Conservation (phyloP, 2,888 invertebrate species). For the Epirrhoe alternata region DNA sequence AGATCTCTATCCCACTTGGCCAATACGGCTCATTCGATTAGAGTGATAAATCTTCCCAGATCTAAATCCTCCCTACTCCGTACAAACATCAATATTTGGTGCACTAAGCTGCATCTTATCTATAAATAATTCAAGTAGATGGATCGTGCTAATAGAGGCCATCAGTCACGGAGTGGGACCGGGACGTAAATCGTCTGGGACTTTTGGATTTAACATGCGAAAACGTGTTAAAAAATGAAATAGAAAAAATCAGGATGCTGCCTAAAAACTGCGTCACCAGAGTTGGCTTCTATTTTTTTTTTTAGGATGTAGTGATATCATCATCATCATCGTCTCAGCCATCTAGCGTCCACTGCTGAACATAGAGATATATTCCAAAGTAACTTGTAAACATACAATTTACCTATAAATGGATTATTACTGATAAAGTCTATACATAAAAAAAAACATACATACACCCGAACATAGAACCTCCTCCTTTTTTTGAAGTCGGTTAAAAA, state of each 20-base stretch:
- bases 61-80: constrained; percentile 27
- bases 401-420: too few species aligned
- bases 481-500: too few species aligned
- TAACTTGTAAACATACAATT: too few species aligned
- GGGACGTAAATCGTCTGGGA: constrained; percentile 77
- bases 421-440: too few species aligned
- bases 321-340: too few species aligned
- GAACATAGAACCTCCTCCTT: too few species aligned
- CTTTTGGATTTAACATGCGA: constrained; percentile 58
- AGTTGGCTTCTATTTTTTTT: too few species aligned
- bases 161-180: constrained; percentile 64
- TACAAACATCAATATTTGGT: constrained; percentile 40
- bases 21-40: neutral
- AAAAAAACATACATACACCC: too few species aligned
- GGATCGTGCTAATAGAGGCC: constrained; percentile 69
- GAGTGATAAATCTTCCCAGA: constrained; percentile 16
- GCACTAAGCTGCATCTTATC: constrained; percentile 67
- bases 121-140: constrained; percentile 75
- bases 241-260: constrained; percentile 10
- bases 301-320: too few species aligned
- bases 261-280: neutral
- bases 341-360: too few species aligned
- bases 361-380: too few species aligned
- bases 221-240: constrained; percentile 11
- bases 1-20: too few species aligned